Evolutionary conservation across 2,888 invertebrate species (phyloP).

Genomic region (Sceliomorpha sp.): DNA sequence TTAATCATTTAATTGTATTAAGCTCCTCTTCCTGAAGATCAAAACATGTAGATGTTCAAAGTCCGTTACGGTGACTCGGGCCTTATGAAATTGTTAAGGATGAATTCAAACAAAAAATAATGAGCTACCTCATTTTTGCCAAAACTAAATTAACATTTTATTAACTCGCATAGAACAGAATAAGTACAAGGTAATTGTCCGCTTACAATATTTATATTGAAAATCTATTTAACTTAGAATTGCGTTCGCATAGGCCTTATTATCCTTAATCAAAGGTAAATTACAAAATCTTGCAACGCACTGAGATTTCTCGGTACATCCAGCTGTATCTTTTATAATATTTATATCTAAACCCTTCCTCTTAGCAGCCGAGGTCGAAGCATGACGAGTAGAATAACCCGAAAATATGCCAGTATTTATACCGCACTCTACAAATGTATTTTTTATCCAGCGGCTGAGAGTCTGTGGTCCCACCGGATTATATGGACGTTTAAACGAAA

Average conservation of each 20-base stretch:
- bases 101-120: too few species aligned
- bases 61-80: too few species aligned
- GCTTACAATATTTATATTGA: not conserved
- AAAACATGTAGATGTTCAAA: not conserved
- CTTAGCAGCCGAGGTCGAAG: not conserved
- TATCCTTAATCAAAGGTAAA: conserved; percentile 8
- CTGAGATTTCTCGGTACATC: not conserved
- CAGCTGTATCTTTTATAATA: not conserved
- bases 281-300: not conserved
- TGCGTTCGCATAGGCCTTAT: conserved; percentile 13
- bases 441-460: conserved; percentile 1
- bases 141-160: not conserved
- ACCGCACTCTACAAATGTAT: conserved; percentile 12
- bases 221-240: not conserved
- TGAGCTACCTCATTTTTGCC: too few species aligned
- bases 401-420: conserved; percentile 7
- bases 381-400: not conserved
- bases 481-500: not conserved
- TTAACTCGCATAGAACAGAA: too few species aligned
- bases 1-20: too few species aligned
- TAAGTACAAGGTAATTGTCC: not conserved
- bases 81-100: too few species aligned
- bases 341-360: not conserved
- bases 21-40: not conserved
- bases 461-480: not conserved